Evolutionary conservation across 2,888 invertebrate genomes (phyloP).

Genomic region (Sepioteuthis lessoniana): DNA sequence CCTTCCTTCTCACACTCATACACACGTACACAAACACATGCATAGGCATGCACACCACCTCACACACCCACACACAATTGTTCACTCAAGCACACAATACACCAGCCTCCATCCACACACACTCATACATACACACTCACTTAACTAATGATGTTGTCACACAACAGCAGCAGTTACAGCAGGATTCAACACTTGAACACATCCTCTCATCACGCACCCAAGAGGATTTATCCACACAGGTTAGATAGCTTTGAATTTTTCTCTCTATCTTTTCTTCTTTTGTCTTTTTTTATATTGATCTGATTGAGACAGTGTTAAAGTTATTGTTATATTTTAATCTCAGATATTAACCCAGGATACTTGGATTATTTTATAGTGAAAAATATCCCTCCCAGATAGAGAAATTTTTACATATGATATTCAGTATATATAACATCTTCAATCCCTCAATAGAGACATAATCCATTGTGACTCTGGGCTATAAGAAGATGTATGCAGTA

Average conservation of each 20-base stretch:
- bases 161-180: slow-evolving; percentile 33
- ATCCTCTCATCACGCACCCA: slow-evolving; percentile 33
- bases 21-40: no score
- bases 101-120: slow-evolving; percentile 2
- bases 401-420: slow-evolving; percentile 9
- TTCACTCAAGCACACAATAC: background rate
- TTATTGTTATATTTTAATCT: slow-evolving; percentile 33
- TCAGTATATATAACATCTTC: background rate
- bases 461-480: background rate
- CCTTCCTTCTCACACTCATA: no score
- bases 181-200: slow-evolving; percentile 33
- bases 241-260: slow-evolving; percentile 21
- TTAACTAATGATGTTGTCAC: slow-evolving; percentile 33
- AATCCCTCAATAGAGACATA: background rate
- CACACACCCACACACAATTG: no score
- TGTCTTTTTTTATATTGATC: background rate
- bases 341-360: slow-evolving; percentile 2
- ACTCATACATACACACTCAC: slow-evolving; percentile 3
- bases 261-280: background rate
- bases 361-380: background rate
- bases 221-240: slow-evolving; percentile 33
- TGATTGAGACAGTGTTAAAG: background rate
- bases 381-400: background rate
- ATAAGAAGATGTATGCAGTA: background rate
- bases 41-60: no score